Base-by-base conservation (phyloP, 2,797 vertebrate genomes). In the Oryzias sinensis region DNA sequence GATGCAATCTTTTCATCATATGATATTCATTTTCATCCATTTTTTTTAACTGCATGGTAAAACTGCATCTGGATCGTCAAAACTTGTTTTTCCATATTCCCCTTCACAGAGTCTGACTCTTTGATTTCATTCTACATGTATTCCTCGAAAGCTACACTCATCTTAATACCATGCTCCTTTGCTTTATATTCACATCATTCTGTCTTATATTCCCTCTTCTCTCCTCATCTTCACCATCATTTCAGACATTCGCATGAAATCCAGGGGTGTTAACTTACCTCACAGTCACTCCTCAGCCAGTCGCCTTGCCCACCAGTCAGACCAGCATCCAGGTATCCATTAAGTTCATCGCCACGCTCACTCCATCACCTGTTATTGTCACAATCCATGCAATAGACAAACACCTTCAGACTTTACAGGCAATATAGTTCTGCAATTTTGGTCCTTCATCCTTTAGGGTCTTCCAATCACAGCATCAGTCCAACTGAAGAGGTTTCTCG, bases 401-500 rank as follows among this genome's bases (percentile, higher is more conserved):
- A 41, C 43, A n/a, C 27, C 17, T 46, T 27, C 52, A 37, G 53
- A 52, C 33, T 25, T 41, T 49, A 5, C 25, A 11, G 17, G 1
- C 4, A 51, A 24, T 22, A 59, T 5, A 8, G 7, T 25, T 37
- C 20, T 22, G 25, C 8, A 42, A 27, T 43, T n/a, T 24, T 5
- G 25, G 29, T 14, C 25, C 33, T 50, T 51, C 47, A 47, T 62
- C 45, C 58, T 66, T 63, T 69, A 97, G 94, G 77, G 55, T 93
- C 1, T 45, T 89, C 95, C 56, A 95, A 95, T 80, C 93, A 90
- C 24, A 90, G 90, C 4, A 68, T 90, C 24, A 82, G 83, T 71
- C 84, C 94, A 0, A 89, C 89, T 0, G 96, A 98, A 62, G 97
- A 98, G 59, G 87, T 94, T 1, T 89, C 93, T 14, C 92, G 95